A percentile compares a stretch with the other conserved stretches of the same genome.
phyloP scores from a whole-genome alignment of 2,113 vertebrate genomes.

The Clarias gariepinus region DNA sequence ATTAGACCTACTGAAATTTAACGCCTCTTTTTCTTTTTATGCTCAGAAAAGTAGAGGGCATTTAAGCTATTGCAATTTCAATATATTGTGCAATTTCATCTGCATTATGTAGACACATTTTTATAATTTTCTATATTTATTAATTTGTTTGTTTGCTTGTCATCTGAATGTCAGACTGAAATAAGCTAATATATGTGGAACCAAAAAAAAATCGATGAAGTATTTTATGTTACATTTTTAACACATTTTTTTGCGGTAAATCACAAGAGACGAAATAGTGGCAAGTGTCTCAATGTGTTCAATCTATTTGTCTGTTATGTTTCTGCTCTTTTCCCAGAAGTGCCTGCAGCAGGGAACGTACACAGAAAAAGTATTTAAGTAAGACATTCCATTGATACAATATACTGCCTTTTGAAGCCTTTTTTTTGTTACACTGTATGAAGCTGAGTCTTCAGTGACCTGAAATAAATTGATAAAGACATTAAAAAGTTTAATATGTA shows the following conservation, averaged over 20 bases:
- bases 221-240: background rate
- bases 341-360: slow-evolving; percentile 59
- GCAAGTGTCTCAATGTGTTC: slow-evolving; percentile 50
- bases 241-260: background rate
- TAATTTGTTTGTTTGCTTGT: slow-evolving; percentile 3
- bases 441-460: slow-evolving; percentile 57
- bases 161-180: slow-evolving; percentile 23
- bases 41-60: background rate
- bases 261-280: slow-evolving; percentile 19
- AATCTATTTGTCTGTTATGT: slow-evolving; percentile 58
- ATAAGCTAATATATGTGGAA: background rate
- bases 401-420: slow-evolving; percentile 63
- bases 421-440: slow-evolving; percentile 54
- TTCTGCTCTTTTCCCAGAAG: slow-evolving; percentile 59
- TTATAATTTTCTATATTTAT: slow-evolving; percentile 12
- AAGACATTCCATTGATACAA: slow-evolving; percentile 59
- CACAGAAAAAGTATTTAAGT: slow-evolving; percentile 66
- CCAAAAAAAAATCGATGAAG: slow-evolving; percentile 24
- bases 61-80: slow-evolving; percentile 34
- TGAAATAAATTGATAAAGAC: slow-evolving; percentile 67
- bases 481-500: slow-evolving; percentile 59
- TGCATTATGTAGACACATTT: slow-evolving; percentile 16
- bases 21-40: slow-evolving; percentile 22
- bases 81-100: slow-evolving; percentile 12
- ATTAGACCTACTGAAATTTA: background rate